phyloP scores from a whole-genome alignment of 1,140 invertebrate species.

The Musca domestica region DNA sequence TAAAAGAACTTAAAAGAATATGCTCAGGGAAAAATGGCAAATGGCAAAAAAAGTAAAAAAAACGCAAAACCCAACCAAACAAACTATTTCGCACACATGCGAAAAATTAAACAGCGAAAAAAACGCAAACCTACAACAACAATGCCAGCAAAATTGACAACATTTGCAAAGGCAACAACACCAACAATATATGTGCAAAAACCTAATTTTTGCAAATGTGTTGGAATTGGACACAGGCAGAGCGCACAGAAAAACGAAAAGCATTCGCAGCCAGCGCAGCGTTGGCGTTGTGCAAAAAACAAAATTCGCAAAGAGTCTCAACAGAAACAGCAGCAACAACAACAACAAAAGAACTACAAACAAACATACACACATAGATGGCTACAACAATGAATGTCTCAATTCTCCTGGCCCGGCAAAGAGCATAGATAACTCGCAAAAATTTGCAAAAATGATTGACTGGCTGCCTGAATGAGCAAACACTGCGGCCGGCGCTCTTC shows the following conservation, averaged over 20 bases:
- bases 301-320: too few species aligned
- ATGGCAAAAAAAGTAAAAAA: constrained; percentile 1
- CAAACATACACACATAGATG: not conserved
- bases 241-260: too few species aligned
- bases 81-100: too few species aligned
- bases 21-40: constrained; percentile 7
- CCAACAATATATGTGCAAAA: not conserved
- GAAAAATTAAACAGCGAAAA: not conserved
- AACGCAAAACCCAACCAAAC: not conserved
- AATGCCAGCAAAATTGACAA: not conserved
- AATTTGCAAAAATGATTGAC: not conserved
- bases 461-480: too few species aligned
- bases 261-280: too few species aligned
- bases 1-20: constrained; percentile 23
- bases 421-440: not conserved
- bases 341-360: too few species aligned
- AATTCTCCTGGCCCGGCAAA: not conserved
- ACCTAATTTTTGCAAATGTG: not conserved
- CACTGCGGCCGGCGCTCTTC: constrained; percentile 34
- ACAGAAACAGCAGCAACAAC: too few species aligned
- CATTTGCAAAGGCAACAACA: constrained; percentile 17
- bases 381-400: constrained; percentile 2
- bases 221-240: not conserved
- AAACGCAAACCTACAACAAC: not conserved
- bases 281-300: too few species aligned